phyloP scores from a whole-genome alignment of 2,113 vertebrate species.

The Stictonetta naevosa region DNA sequence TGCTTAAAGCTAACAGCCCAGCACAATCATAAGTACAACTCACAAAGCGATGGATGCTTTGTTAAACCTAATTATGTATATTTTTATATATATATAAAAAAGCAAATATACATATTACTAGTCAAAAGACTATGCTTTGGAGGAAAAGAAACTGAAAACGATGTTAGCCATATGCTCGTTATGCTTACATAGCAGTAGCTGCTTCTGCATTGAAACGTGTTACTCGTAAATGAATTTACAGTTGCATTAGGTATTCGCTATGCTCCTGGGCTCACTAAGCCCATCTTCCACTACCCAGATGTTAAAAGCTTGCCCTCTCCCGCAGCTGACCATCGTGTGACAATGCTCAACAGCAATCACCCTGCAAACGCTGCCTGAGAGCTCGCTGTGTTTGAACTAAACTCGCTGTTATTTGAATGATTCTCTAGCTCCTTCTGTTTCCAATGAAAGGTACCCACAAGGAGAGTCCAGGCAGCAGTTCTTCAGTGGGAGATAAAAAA shows the following conservation, averaged over 20 bases:
- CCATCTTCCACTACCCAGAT: not conserved
- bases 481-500: not conserved
- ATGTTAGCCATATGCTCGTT: conserved; percentile 16
- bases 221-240: conserved; percentile 1
- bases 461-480: not conserved
- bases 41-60: conserved; percentile 44
- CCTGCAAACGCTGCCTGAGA: not conserved
- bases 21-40: conserved; percentile 11
- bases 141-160: conserved; percentile 46
- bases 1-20: conserved; percentile 46
- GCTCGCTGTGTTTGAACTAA: not conserved
- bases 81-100: not conserved
- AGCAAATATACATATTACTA: conserved; percentile 63
- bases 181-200: conserved; percentile 6
- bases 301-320: not conserved
- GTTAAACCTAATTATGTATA: conserved; percentile 50
- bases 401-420: not conserved
- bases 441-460: not conserved
- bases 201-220: conserved; percentile 4
- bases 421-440: not conserved
- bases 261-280: conserved; percentile 1
- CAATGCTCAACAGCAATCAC: not conserved
- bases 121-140: conserved; percentile 61
- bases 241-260: conserved; percentile 6
- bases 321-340: not conserved